These are phyloP conservation scores for Brienomyrus longianalis DNA, from an alignment of 2,113 vertebrate species.

Conservation along the genomic window DNA sequence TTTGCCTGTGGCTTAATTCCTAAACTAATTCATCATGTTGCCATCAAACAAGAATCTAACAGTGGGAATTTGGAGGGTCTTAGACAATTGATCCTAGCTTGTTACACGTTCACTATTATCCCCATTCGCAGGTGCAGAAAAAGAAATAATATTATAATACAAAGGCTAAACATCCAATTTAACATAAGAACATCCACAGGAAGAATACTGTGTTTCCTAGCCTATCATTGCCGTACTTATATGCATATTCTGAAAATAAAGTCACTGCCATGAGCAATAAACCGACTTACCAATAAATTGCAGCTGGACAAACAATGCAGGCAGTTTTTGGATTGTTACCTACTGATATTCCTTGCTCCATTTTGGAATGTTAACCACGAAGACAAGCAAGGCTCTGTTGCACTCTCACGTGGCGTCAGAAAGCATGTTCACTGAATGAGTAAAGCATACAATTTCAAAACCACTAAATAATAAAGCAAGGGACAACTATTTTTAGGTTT, in stretches of 20 bases:
- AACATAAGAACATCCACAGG: background rate
- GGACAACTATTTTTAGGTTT: background rate
- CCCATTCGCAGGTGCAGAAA: background rate
- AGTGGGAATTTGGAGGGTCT: background rate
- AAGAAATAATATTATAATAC: background rate
- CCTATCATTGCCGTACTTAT: background rate
- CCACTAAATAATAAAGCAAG: background rate
- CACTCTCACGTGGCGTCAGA: background rate
- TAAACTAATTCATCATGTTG: background rate
- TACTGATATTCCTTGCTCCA: background rate
- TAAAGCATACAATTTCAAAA: background rate
- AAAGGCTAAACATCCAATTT: background rate
- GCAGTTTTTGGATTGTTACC: background rate
- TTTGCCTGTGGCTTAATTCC: background rate
- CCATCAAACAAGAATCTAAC: background rate
- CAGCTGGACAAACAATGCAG: background rate
- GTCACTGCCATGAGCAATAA: background rate
- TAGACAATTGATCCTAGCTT: background rate
- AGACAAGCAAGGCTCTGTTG: background rate
- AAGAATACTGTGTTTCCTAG: background rate
- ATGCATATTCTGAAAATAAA: background rate
- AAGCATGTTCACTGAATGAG: background rate
- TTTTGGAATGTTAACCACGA: background rate
- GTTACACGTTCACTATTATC: background rate
- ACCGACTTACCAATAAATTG: background rate